Base-by-base conservation (phyloP, 2,113 vertebrate species). In the Balaeniceps rex region DNA sequence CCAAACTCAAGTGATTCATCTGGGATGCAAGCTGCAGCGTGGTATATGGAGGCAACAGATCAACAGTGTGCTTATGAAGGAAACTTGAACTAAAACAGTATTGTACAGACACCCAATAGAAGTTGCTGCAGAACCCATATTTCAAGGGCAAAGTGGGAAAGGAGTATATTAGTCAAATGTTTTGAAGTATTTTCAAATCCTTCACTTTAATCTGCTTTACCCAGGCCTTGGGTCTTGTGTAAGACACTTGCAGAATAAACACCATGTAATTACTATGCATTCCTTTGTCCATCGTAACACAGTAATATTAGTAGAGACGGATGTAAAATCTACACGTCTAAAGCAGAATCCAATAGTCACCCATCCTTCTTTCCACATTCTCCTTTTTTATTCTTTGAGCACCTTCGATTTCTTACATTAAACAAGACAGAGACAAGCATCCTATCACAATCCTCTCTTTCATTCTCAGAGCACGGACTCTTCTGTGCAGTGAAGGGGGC, bases 141-240 rank as follows among this genome's bases (percentile, higher is more conserved):
- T 61, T 91, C 34, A 74, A 72, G 40, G 46, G 72, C 52, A 68
- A n/a, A 23, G 31, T 42, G 64, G 69, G 34, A 79, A 90, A 36
- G 29, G 5, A 63, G 19, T 19, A 25, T 33, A 60, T 75, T 64
- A 87, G 47, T 33, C 19, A 88, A 79, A 52, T 24, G 54, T 69
- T 94, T 71, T 57, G 40, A 95, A 91, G 64, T 49, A 57, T 84
- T 87, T 94, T 52, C n/a, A 89, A 47, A 83, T 75, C 28, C 55
- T 94, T 95, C 14, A 61, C 68, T 89, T 91, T 65, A 87, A 94
- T 80, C 74, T 85, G 74, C 69, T 83, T 91, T 94, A 51, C 24
- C 26, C 17, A n/a, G 28, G 46, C 34, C 64, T 64, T 55, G 22
- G 46, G 40, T 66, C 52, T 78, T 47, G 25, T 71, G 33, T 52